phyloP scores from a whole-genome alignment of 2,113 vertebrate genomes.

The Thryonomys swinderianus region DNA sequence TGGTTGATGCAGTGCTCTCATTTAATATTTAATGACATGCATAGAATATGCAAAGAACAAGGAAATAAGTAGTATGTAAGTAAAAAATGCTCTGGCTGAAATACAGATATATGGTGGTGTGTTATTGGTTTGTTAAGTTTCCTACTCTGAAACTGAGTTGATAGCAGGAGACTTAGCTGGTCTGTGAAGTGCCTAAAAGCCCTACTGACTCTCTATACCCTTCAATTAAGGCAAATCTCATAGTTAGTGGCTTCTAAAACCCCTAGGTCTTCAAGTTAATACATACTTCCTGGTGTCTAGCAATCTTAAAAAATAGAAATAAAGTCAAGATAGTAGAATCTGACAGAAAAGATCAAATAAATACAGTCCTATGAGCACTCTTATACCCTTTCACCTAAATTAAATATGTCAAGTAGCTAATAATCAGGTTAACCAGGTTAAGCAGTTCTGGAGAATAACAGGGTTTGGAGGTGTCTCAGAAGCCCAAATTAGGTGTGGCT shows the following conservation, averaged over 20 bases:
- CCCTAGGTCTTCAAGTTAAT: constrained; percentile 47
- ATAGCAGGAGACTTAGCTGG: constrained; percentile 69
- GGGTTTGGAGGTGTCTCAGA: constrained; percentile 66
- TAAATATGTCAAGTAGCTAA: constrained; percentile 68
- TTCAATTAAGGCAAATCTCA: constrained; percentile 69
- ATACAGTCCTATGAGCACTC: not conserved
- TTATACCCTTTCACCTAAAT: constrained; percentile 64
- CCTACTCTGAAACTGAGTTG: constrained; percentile 60
- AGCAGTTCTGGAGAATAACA: constrained; percentile 67
- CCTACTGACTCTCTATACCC: constrained; percentile 45
- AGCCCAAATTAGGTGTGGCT: constrained; percentile 71
- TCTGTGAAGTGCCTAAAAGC: constrained; percentile 63
- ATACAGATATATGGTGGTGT: constrained; percentile 36
- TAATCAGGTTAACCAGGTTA: constrained; percentile 67
- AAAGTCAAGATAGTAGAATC: constrained; percentile 52
- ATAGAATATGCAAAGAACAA: not conserved
- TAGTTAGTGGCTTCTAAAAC: constrained; percentile 68
- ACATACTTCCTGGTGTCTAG: constrained; percentile 50
- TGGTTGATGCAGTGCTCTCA: constrained; percentile 15
- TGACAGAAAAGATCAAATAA: constrained; percentile 67
- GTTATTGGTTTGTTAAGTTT: constrained; percentile 52
- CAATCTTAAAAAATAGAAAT: constrained; percentile 68
- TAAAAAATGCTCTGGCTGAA: constrained; percentile 47
- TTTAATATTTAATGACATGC: constrained; percentile 51
- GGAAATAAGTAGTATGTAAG: not conserved